Base-by-base conservation (phyloP, 1,140 invertebrate species). In the Polypedilum vanderplanki region DNA sequence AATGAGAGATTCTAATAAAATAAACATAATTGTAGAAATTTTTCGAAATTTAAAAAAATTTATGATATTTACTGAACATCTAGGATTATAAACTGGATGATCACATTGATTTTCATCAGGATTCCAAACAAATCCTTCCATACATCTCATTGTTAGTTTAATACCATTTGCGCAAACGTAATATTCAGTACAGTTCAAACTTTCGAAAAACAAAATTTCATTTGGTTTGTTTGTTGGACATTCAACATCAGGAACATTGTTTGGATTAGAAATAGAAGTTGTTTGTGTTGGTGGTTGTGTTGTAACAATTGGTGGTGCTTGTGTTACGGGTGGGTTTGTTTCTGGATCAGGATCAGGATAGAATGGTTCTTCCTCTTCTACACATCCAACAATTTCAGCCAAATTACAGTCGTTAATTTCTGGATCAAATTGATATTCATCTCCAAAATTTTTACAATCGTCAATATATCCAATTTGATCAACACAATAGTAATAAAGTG, bases 111-210 rank as follows among this genome's bases (percentile, higher is more conserved):
- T 18, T 18, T n/a, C 17, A 7, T 70, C 17, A n/a, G 17, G 17
- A 70, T 70, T 70, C 15, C 15, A 70, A 10, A 22, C 20, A 22
- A 70, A 70, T 20, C 65, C 65, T 20, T 70, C 65, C 15, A 70
- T 20, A 20, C 65, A 70, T 20, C 17, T 70, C 65, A 70, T 70
- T 10, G 17, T 22, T 10, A 70, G 3, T 20, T 22, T 18, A 20
- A 70, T 10, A 18, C 65, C 65, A 70, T 70, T 70, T 2, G 65
- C 65, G 17, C 65, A 70, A 22, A 70, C 18, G 18, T 70, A 70
- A 20, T 70, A 70, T 70, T 70, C 17, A 9, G 65, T 70, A 20
- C 65, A 70, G 18, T 70, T 70, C 10, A 22, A 7, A 70, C 65
- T 70, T 70, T 18, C 17, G 18, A 70, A 70, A 4, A 70, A 70